Percentiles rank a stretch among this genome's conserved stretches.
These are phyloP conservation scores for Molossus molossus DNA, from an alignment of 2,797 vertebrate genomes.

Conservation along the genomic window DNA sequence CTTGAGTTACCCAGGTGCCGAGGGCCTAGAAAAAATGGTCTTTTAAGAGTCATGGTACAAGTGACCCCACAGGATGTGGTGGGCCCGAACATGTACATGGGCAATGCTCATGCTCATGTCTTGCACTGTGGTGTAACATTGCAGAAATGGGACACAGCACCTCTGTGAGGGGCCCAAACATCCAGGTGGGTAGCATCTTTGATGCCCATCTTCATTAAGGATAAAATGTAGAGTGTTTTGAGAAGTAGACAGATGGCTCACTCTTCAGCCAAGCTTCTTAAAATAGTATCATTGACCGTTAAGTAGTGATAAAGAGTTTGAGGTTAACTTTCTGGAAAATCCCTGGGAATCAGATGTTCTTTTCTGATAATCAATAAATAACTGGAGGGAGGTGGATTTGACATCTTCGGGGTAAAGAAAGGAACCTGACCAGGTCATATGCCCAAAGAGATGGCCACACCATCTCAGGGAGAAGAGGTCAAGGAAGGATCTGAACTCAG, in stretches of 20 bases:
- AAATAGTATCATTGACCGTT: not conserved
- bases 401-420: not conserved
- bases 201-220: not conserved
- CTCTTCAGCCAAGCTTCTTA: constrained; percentile 41
- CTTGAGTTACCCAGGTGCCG: not conserved
- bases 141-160: not conserved
- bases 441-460: not conserved
- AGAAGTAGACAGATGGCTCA: not conserved
- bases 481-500: not conserved
- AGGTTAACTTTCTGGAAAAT: constrained; percentile 31
- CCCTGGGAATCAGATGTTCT: not conserved
- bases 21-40: not conserved
- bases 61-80: not conserved
- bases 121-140: not conserved
- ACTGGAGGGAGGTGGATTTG: not conserved
- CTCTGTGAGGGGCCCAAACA: not conserved
- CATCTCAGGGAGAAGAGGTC: not conserved
- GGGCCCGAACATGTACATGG: not conserved
- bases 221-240: not conserved
- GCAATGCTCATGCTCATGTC: not conserved
- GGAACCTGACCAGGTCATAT: not conserved
- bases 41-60: not conserved
- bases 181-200: not conserved
- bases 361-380: not conserved
- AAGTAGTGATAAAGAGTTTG: constrained; percentile 15